These are phyloP conservation scores for Celastrina argiolus DNA, from an alignment of 2,888 invertebrate genomes.

Conservation along the genomic window DNA sequence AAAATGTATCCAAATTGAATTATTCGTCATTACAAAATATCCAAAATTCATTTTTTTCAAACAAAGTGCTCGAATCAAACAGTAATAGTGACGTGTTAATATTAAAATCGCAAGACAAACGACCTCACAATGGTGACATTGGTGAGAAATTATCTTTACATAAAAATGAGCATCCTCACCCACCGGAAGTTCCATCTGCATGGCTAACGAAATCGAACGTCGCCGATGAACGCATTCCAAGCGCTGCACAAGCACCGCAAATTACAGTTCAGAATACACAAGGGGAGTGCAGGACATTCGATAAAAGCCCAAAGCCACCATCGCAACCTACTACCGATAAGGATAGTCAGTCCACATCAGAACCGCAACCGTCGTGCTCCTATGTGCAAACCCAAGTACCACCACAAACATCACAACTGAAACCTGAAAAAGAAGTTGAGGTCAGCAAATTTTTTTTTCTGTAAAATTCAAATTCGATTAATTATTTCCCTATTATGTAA, in stretches of 20 bases:
- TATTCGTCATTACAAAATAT: background rate
- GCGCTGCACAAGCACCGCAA: constrained; percentile 41
- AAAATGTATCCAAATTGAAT: constrained; percentile 1
- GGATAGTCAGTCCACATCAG: constrained; percentile 41
- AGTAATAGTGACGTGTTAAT: constrained; percentile 14
- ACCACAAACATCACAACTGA: constrained; percentile 50
- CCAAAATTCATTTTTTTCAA: background rate
- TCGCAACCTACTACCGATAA: constrained; percentile 42
- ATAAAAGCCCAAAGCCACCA: constrained; percentile 44
- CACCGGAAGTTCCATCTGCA: constrained; percentile 65
- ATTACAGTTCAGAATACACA: constrained; percentile 57
- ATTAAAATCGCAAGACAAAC: background rate
- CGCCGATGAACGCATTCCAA: constrained; percentile 12
- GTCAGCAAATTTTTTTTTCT: constrained; percentile 51
- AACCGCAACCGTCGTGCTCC: constrained; percentile 66
- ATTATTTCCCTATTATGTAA: background rate
- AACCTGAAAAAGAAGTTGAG: constrained; percentile 70
- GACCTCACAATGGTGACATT: constrained; percentile 33
- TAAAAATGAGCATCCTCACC: constrained; percentile 48
- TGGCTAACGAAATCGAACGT: constrained; percentile 50
- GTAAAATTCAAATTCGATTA: constrained; percentile 22
- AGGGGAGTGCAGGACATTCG: constrained; percentile 42
- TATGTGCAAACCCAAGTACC: constrained; percentile 44
- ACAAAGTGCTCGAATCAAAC: constrained; percentile 3
- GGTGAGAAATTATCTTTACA: constrained; percentile 38